phyloP scores from a whole-genome alignment of 2,113 vertebrate genomes.

The Manacus vitellinus region DNA sequence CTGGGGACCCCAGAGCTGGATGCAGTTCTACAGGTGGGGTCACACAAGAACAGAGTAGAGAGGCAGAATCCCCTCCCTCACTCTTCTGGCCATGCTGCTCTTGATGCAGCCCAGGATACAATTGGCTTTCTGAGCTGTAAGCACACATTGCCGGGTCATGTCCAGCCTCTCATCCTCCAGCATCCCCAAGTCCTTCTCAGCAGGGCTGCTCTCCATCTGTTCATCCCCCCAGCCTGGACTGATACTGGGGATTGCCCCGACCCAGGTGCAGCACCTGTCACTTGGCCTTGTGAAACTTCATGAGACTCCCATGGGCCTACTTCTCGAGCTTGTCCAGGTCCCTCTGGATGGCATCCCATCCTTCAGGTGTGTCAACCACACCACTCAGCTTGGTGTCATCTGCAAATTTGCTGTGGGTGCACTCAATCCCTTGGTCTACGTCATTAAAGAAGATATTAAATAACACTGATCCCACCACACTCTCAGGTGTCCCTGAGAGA shows the following conservation, averaged over 20 bases:
- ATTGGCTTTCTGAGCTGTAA: neutral
- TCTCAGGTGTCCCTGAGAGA: neutral
- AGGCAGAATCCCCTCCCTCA: fast-evolving
- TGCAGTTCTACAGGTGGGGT: neutral
- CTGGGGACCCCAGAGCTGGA: neutral
- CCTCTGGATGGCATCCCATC: neutral
- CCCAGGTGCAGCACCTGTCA: neutral
- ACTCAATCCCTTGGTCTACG: fast-evolving
- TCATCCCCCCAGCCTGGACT: neutral
- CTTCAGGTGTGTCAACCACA: neutral
- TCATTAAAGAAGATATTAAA: neutral
- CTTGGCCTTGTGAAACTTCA: neutral
- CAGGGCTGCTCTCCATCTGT: neutral
- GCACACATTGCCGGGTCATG: fast-evolving
- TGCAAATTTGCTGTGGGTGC: neutral
- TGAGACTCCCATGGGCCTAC: neutral
- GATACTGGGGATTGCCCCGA: neutral
- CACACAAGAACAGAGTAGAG: neutral
- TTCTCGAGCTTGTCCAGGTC: neutral
- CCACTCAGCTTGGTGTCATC: neutral
- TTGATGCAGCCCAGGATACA: neutral
- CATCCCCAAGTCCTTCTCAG: neutral
- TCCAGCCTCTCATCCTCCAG: neutral
- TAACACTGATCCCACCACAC: neutral
- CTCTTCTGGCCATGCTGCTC: fast-evolving